Conservation (phyloP, 2,113 vertebrate genomes). For the Melanocharis versteri region DNA sequence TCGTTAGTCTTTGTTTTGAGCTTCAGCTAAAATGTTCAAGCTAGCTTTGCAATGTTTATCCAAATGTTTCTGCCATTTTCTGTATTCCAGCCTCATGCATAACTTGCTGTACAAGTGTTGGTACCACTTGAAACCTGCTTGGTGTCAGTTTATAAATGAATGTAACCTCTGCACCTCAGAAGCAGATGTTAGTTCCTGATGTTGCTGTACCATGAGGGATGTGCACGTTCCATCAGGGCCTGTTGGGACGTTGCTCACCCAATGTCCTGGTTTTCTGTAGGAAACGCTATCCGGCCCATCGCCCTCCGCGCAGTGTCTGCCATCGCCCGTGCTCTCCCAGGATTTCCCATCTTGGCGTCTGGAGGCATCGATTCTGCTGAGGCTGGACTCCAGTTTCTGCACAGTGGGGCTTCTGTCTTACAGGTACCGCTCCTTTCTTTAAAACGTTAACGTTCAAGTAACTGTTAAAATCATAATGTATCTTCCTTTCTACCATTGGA, state of each 20-base stretch:
- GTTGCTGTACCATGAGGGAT: not conserved
- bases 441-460: not conserved
- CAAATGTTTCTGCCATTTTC: not conserved
- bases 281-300: conserved; percentile 89
- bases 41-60: not conserved
- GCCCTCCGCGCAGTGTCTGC: conserved; percentile 86
- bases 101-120: not conserved
- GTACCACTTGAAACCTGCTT: not conserved
- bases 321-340: conserved; percentile 83
- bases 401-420: conserved; percentile 87
- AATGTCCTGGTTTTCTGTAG: conserved; percentile 56
- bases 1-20: conserved; percentile 25
- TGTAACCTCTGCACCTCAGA: not conserved
- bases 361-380: conserved; percentile 97
- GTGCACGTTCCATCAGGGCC: not conserved
- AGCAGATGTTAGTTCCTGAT: not conserved
- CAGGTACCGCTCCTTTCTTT: conserved; percentile 76
- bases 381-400: conserved; percentile 88
- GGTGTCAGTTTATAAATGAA: not conserved
- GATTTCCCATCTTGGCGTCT: conserved; percentile 88
- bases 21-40: conserved; percentile 12
- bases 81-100: not conserved
- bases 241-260: not conserved
- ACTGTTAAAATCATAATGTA: not conserved
- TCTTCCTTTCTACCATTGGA: not conserved